Base-by-base conservation (phyloP, 92 coral and sea anemone species). In the Palythoa grandis region DNA sequence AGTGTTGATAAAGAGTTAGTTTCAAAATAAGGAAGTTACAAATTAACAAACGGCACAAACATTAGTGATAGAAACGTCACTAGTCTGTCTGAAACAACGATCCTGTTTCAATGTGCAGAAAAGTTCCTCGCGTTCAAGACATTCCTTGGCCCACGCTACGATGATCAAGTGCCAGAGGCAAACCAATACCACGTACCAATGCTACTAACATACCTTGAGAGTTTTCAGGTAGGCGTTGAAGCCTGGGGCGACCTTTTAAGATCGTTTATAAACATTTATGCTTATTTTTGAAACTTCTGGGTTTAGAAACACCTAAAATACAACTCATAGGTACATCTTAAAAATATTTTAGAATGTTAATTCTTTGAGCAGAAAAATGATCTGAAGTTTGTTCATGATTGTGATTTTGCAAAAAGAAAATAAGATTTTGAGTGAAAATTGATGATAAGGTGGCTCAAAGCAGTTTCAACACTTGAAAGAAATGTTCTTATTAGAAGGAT, bases 111-210 rank as follows among this genome's bases (percentile, higher is more conserved):
- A 37, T 17, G 78, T 86, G 17, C 87, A 96, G 98, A 96, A 38
- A 93, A 90, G 71, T 96, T 96, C 77, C 88, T 96, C 72, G 99
- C 99, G 7, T 96, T 96, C 85, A 96, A 96, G 89, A 96, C 99
- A 22, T 95, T 96, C 56, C 87, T 96, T 69, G 97, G 95, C 29
- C 91, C 95, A 16, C 90, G 97, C 61, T 96, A 94, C 88, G 99
- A 96, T 54, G 95, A 87, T 10, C 89, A 95, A 12, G 92, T 96
- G 5, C 99, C 99, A 0, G 98, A 96, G 88, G 99, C 88, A 16
- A 93, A 96, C 74, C 92, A 98, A 20, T 96, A 93, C 86, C 98
- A 96, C 61, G 91, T 96, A 13, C 95, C 96, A 7, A 96, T 96
- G 99, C 72, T 96, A 82, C 77, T 94, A 52, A 90, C 94, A 4